Conservation (phyloP, 2,888 invertebrate species). For the Odontothrips loti region DNA sequence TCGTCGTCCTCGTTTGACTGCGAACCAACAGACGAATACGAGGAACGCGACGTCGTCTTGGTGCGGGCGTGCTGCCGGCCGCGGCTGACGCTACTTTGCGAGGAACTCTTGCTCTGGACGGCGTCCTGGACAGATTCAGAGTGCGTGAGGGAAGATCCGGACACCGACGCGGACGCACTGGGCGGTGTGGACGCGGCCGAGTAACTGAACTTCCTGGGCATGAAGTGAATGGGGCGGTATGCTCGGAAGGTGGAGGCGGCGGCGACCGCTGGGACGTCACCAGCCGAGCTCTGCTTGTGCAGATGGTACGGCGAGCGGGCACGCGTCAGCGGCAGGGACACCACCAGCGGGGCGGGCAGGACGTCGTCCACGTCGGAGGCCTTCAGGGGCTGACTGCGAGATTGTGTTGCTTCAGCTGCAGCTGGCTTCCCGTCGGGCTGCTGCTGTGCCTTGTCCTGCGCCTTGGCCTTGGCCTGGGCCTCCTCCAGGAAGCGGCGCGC, state of each 20-base stretch:
- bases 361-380: neutral
- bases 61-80: neutral
- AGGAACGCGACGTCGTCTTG: neutral
- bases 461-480: slow-evolving; percentile 47
- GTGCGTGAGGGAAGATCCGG: neutral
- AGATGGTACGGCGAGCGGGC: slow-evolving; percentile 43
- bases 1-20: slow-evolving; percentile 3
- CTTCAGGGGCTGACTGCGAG: no score
- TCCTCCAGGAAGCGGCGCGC: slow-evolving; percentile 72
- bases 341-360: neutral
- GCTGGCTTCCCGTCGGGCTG: no score
- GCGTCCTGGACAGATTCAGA: neutral
- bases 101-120: slow-evolving; percentile 2
- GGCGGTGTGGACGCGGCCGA: neutral
- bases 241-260: neutral
- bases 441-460: slow-evolving; percentile 41
- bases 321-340: slow-evolving; percentile 38
- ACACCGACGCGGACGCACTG: neutral
- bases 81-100: slow-evolving; percentile 2
- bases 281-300: slow-evolving; percentile 51
- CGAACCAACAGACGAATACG: neutral
- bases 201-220: neutral
- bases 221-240: neutral
- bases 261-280: slow-evolving; percentile 43
- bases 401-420: neutral